Conservation (phyloP, 2,797 vertebrate species). For the Sylvilagus floridanus region DNA sequence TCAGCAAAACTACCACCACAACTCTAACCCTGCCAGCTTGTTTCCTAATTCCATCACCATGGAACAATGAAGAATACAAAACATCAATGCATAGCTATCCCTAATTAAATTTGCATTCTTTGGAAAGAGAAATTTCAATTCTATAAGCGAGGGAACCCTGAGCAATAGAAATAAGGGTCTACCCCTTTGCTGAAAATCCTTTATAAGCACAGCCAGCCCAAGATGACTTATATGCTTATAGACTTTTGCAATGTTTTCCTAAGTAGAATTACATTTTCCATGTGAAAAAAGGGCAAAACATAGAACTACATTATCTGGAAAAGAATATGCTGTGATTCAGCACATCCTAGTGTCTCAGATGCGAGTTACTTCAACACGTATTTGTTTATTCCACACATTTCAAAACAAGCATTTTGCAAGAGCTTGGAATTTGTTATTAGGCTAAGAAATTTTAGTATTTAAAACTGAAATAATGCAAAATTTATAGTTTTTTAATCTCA, state of each 20-base stretch:
- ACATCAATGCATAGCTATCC: neutral
- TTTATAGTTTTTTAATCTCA: constrained; percentile 4
- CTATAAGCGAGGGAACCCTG: neutral
- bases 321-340: neutral
- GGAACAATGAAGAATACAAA: constrained; percentile 38
- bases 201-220: neutral
- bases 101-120: constrained; percentile 33
- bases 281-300: constrained; percentile 32
- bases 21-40: neutral
- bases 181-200: constrained; percentile 27
- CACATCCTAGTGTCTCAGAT: neutral
- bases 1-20: constrained; percentile 21
- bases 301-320: neutral
- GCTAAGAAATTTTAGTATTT: neutral
- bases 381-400: constrained; percentile 37
- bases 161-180: constrained; percentile 12
- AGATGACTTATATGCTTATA: neutral
- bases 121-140: constrained; percentile 51
- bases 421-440: constrained; percentile 32
- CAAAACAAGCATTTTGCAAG: constrained; percentile 1
- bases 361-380: neutral
- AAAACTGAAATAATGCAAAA: constrained; percentile 4
- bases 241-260: constrained; percentile 38
- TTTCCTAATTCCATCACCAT: constrained; percentile 26
- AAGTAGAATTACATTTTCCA: neutral